A percentile compares a stretch with the other conserved stretches of the same genome.
Evolutionary conservation across 2,113 vertebrate species (phyloP).

Genomic region (Bagarius yarrelli): DNA sequence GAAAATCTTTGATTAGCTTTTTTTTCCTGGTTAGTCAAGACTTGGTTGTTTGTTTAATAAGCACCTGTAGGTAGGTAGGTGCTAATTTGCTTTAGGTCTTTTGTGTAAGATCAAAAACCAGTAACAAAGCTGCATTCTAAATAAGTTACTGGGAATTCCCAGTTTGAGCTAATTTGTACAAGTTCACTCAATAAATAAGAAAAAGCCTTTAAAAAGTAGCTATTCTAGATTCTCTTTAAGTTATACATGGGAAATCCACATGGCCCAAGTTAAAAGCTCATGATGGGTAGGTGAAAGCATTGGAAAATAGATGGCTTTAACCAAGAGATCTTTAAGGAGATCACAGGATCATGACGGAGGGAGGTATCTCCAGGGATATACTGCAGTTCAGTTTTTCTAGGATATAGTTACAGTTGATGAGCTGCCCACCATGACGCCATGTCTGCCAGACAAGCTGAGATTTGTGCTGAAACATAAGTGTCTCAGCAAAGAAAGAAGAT

Average conservation of each 20-base stretch:
- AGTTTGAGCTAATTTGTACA: background rate
- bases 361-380: background rate
- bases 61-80: background rate
- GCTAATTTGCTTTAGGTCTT: background rate
- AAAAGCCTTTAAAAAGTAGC: background rate
- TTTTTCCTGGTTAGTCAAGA: no score
- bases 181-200: background rate
- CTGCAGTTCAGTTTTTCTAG: background rate
- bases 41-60: no score
- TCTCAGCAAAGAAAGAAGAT: background rate
- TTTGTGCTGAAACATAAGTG: background rate
- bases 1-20: no score
- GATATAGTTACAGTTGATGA: slow-evolving; percentile 15
- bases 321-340: background rate
- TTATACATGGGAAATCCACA: background rate
- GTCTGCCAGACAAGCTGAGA: slow-evolving; percentile 19
- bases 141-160: background rate
- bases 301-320: background rate
- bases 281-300: background rate
- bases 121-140: background rate
- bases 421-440: background rate
- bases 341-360: background rate
- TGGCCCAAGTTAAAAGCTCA: background rate
- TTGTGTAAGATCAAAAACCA: background rate
- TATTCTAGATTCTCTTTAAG: background rate